Conservation (phyloP, 2,113 vertebrate species). For the Maccullochella peelii region DNA sequence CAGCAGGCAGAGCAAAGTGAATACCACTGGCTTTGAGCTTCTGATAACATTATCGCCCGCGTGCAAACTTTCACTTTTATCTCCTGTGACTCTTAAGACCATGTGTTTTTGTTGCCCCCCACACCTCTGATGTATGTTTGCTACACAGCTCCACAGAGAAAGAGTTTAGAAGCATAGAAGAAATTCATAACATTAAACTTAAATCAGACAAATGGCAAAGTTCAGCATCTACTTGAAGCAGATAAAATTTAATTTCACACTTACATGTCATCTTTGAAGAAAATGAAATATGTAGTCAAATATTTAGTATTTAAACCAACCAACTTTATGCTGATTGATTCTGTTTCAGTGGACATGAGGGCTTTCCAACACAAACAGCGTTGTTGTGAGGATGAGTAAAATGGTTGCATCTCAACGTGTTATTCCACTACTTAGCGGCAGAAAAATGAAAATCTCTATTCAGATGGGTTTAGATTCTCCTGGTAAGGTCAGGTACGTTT, state of each 20-base stretch:
- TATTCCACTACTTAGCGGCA: not conserved
- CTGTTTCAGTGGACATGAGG: too few relatives aligned
- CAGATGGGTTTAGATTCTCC: not conserved
- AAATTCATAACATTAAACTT: too few relatives aligned
- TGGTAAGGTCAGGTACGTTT: not conserved
- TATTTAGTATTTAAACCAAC: not conserved
- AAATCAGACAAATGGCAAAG: not conserved
- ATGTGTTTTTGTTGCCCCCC: not conserved
- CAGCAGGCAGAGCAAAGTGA: not conserved
- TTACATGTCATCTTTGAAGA: not conserved
- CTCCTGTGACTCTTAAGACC: not conserved
- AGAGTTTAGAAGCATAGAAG: not conserved
- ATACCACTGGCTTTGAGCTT: conserved; percentile 8
- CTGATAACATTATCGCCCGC: conserved; percentile 5
- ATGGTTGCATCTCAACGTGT: not conserved
- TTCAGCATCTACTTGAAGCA: not conserved
- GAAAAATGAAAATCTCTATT: not conserved
- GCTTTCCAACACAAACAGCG: not conserved
- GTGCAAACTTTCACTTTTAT: not conserved
- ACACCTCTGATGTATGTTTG: not conserved
- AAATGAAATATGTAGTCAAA: not conserved
- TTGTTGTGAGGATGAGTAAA: not conserved
- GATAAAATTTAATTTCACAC: not conserved
- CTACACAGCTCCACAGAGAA: not conserved
- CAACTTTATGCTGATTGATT: not conserved